These are phyloP conservation scores for Clarias gariepinus DNA, from an alignment of 2,113 vertebrate genomes.

Conservation along the genomic window DNA sequence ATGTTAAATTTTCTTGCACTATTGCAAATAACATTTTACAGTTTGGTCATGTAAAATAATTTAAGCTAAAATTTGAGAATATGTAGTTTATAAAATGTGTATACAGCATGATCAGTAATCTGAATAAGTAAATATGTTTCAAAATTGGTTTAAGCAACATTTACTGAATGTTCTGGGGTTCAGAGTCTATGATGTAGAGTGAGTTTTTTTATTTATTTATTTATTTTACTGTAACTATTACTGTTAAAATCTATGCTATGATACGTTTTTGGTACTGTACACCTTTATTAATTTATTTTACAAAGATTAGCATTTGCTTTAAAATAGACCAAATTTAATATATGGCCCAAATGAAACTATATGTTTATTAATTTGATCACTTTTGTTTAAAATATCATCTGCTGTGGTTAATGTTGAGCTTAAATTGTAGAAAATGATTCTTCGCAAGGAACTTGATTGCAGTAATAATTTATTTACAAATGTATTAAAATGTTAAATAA, in stretches of 20 bases:
- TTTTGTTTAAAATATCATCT: not conserved
- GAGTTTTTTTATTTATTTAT: no score
- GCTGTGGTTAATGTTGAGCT: not conserved
- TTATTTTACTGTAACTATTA: not conserved
- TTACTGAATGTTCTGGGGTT: not conserved
- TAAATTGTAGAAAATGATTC: not conserved
- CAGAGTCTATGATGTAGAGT: not conserved
- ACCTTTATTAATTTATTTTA: not conserved
- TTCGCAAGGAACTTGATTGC: not conserved
- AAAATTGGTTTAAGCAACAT: not conserved
- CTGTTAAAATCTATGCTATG: not conserved
- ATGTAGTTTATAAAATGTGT: not conserved
- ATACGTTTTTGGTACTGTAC: not conserved
- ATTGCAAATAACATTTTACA: not conserved
- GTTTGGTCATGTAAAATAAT: not conserved
- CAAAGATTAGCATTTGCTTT: not conserved
- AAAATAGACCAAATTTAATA: not conserved
- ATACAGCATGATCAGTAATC: not conserved
- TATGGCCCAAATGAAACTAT: not conserved
- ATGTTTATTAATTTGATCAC: not conserved
- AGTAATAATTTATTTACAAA: not conserved
- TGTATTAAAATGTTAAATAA: not conserved
- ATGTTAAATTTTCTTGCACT: constrained; percentile 50
- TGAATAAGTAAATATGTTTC: not conserved
- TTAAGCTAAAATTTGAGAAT: not conserved